phyloP scores from a whole-genome alignment of 2,888 invertebrate genomes.

The Cephus pulcher region DNA sequence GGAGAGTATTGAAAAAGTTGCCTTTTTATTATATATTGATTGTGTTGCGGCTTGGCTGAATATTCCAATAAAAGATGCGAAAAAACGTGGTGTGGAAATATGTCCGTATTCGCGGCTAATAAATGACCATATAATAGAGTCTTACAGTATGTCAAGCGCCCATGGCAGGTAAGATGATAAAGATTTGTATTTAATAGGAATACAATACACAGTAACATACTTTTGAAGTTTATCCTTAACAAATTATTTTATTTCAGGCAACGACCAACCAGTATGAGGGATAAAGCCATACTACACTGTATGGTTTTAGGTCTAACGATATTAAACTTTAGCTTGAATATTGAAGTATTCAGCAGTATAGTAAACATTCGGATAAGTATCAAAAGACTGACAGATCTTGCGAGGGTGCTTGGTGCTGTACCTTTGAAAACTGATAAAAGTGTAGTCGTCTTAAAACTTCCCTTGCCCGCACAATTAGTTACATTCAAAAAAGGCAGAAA shows the following conservation, averaged over 20 bases:
- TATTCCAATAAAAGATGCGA: slow-evolving; percentile 45
- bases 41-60: slow-evolving; percentile 49
- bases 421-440: slow-evolving; percentile 50
- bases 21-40: slow-evolving; percentile 53
- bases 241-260: slow-evolving; percentile 39
- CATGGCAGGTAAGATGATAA: slow-evolving; percentile 47
- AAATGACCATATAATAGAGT: slow-evolving; percentile 44
- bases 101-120: slow-evolving; percentile 45
- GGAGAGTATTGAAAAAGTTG: slow-evolving; percentile 41
- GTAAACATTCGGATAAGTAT: slow-evolving; percentile 36
- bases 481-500: slow-evolving; percentile 33
- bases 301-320: slow-evolving; percentile 52
- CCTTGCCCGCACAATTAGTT: slow-evolving; percentile 45
- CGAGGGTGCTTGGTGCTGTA: slow-evolving; percentile 49
- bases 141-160: slow-evolving; percentile 46
- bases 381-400: slow-evolving; percentile 52
- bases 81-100: slow-evolving; percentile 36
- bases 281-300: slow-evolving; percentile 57
- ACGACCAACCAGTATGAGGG: slow-evolving; percentile 52
- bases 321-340: slow-evolving; percentile 48
- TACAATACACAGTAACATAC: neutral
- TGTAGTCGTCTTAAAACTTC: slow-evolving; percentile 47
- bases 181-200: neutral
- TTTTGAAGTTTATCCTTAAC: neutral
- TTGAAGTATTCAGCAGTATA: slow-evolving; percentile 51